Evolutionary conservation across 2,113 vertebrate genomes (phyloP), one percentile per base, ranked within the genome.

Genomic region (Onychostruthus taczanowskii): DNA sequence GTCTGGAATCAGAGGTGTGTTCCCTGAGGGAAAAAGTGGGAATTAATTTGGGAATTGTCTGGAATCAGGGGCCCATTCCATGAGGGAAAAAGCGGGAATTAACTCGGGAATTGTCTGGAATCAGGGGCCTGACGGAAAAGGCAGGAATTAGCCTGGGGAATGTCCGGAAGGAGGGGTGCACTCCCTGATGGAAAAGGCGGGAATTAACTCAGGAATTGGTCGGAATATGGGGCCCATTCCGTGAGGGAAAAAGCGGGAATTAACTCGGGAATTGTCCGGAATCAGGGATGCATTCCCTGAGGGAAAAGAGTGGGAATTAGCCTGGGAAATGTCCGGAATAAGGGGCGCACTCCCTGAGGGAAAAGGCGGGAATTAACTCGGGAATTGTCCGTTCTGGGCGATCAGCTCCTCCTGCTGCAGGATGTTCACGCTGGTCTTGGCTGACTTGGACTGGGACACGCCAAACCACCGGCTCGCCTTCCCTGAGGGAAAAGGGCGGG

Each of bases 391-490:
- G 52, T 99, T 99, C 98, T 99, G 98, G 5, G 99, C 99, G 5
- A 99, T 99, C 43, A 99, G 97, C 95, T 99, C 98, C 92, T 99
- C 99, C 66, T 99, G 99, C 30, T 99, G 98, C 52, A 99, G 98
- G 43, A 99, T 99, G 80, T 99, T 99, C 96, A 98, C 97, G 28
- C 98, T 99, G 46, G 98, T 97, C 95, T 99, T 99, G 86, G 97
- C 97, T 1, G 98, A 98, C 90, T 99, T 99, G 19, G 98, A 98
- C 12, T 97, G 96, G 1, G 98, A 88, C 49, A 97, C 94, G 4
- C 98, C 98, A 27, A 98, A 98, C 98, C 98, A 99, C 64, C 98
- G 98, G 77, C 98, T 98, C 13, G 98, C 98, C 53, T 98, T 98
- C 27, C 98, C 99, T 98, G 27, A 0, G 35, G 68, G 50, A n/a